Evolutionary conservation across 2,888 invertebrate genomes (phyloP).

Genomic region (Tipula vernalis): DNA sequence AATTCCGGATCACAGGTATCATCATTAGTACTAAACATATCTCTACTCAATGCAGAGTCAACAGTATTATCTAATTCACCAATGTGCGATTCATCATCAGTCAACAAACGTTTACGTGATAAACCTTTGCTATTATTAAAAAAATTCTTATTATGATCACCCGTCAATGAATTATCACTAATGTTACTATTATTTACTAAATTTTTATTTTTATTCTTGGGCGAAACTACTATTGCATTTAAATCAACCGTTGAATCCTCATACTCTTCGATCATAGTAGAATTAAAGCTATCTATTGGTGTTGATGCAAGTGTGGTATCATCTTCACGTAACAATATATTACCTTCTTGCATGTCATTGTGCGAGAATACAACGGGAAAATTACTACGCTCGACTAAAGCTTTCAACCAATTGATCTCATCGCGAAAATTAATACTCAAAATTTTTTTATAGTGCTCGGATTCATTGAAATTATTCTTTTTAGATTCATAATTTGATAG

Average conservation of each 20-base stretch:
- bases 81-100: constrained; percentile 14
- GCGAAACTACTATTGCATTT: constrained; percentile 8
- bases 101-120: constrained; percentile 18
- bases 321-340: constrained; percentile 41
- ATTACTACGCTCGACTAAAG: constrained; percentile 40
- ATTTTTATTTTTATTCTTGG: constrained; percentile 10
- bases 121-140: background rate
- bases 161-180: background rate
- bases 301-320: background rate
- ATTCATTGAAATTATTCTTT: constrained; percentile 12
- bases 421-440: constrained; percentile 44
- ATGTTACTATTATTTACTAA: background rate
- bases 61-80: constrained; percentile 27
- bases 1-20: constrained; percentile 40
- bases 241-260: constrained; percentile 18
- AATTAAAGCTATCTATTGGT: background rate
- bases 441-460: constrained; percentile 25
- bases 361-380: constrained; percentile 89
- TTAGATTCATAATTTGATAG: constrained; percentile 25
- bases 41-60: constrained; percentile 27
- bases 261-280: constrained; percentile 15
- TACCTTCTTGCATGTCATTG: constrained; percentile 87
- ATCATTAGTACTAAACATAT: constrained; percentile 18
- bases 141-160: background rate
- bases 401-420: constrained; percentile 60